Percentiles rank a stretch among this genome's conserved stretches.
These are phyloP conservation scores for Aphodius granarius DNA, from an alignment of 2,888 invertebrate genomes.

Conservation along the genomic window DNA sequence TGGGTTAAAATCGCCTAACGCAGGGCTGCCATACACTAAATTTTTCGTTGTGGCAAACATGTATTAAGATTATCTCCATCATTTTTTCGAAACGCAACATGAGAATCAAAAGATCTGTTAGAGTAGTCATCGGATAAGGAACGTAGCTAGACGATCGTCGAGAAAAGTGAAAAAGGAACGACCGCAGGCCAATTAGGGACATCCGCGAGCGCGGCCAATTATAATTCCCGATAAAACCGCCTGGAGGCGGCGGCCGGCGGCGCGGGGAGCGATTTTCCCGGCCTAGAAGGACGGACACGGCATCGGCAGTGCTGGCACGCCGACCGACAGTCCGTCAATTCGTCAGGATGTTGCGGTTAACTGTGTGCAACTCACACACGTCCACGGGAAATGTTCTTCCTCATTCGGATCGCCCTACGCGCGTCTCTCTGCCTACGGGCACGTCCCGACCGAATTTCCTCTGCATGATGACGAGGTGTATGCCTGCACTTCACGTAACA, in stretches of 20 bases:
- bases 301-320: neutral
- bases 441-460: neutral
- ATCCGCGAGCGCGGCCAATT: neutral
- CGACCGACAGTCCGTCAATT: constrained; percentile 4
- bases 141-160: neutral
- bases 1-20: too few relatives aligned
- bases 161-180: neutral
- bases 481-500: neutral
- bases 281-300: neutral
- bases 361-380: constrained; percentile 28
- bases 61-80: too few relatives aligned
- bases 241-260: neutral
- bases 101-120: neutral
- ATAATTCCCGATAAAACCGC: neutral
- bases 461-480: neutral
- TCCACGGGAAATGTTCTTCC: constrained; percentile 41
- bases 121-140: neutral
- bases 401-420: constrained; percentile 36
- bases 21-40: too few relatives aligned
- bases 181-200: neutral
- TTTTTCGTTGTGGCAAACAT: too few relatives aligned
- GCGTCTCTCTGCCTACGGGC: constrained; percentile 21
- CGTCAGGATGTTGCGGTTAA: constrained; percentile 38
- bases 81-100: neutral
- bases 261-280: neutral